A percentile compares a stretch with the other conserved stretches of the same genome.
Conservation (phyloP, 2,888 invertebrate species). For the Carterocephalus palaemon region DNA sequence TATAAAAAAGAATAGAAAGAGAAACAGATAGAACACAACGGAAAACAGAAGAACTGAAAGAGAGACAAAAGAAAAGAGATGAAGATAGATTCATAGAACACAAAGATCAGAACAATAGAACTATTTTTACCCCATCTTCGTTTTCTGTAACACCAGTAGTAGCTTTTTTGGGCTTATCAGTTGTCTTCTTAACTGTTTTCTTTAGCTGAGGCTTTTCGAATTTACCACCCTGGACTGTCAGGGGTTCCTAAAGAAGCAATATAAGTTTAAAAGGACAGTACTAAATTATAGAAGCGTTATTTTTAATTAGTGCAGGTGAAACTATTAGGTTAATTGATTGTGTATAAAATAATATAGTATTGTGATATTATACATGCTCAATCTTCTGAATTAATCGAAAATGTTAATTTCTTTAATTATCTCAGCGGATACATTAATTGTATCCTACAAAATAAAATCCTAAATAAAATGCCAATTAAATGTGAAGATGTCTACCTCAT, state of each 20-base stretch:
- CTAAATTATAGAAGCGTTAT: constrained; percentile 46
- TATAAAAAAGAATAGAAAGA: constrained; percentile 4
- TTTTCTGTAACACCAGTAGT: constrained; percentile 44
- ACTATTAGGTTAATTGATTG: constrained; percentile 50
- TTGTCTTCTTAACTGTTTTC: constrained; percentile 66
- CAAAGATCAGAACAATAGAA: constrained; percentile 26
- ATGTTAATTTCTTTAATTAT: constrained; percentile 46
- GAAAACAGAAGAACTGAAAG: constrained; percentile 25
- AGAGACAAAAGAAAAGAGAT: constrained; percentile 21
- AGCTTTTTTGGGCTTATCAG: constrained; percentile 62
- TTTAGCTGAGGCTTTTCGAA: constrained; percentile 72
- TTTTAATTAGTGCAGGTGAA: constrained; percentile 42
- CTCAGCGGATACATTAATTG: constrained; percentile 44
- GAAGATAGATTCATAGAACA: constrained; percentile 28
- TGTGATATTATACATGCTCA: constrained; percentile 34
- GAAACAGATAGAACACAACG: constrained; percentile 21
- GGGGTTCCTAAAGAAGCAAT: constrained; percentile 68
- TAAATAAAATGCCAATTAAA: no score
- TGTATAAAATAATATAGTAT: constrained; percentile 42
- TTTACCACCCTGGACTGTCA: constrained; percentile 69
- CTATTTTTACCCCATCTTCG: constrained; percentile 59
- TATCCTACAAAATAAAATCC: constrained; percentile 2
- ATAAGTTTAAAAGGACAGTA: constrained; percentile 49
- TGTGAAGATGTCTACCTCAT: constrained; percentile 54
- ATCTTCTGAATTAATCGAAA: constrained; percentile 13